Conservation (phyloP, 2,113 vertebrate species). For the Triplophysa dalaica region DNA sequence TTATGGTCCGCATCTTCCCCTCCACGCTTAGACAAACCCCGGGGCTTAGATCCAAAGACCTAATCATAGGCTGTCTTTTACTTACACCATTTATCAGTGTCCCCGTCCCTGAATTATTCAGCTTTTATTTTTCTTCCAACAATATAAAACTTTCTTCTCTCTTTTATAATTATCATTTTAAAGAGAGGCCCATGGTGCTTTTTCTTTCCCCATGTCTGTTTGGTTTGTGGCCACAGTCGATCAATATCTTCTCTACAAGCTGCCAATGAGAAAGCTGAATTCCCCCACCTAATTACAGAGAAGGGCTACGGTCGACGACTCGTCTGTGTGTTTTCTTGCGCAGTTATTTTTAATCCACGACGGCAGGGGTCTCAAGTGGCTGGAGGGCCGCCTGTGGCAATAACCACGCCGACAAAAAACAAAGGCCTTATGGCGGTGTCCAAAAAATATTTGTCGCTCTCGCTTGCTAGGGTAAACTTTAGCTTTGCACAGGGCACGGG, state of each 20-base stretch:
- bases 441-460: conserved; percentile 14
- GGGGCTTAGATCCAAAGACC: conserved; percentile 43
- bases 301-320: conserved; percentile 42
- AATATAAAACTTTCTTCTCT: conserved; percentile 35
- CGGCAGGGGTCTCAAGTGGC: conserved; percentile 29
- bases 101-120: conserved; percentile 44
- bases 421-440: conserved; percentile 59
- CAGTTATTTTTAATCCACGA: conserved; percentile 46
- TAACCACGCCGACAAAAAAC: conserved; percentile 66
- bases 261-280: conserved; percentile 48
- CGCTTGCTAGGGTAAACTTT: conserved; percentile 71
- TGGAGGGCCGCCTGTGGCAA: conserved; percentile 63
- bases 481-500: conserved; percentile 65
- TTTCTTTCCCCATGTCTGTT: conserved; percentile 25
- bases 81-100: conserved; percentile 33
- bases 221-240: conserved; percentile 46
- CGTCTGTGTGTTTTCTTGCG: conserved; percentile 42
- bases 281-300: conserved; percentile 52
- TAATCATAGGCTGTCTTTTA: conserved; percentile 33
- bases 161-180: conserved; percentile 46
- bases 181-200: conserved; percentile 10
- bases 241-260: conserved; percentile 47
- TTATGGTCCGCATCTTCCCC: conserved; percentile 45
- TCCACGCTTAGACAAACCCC: conserved; percentile 41
- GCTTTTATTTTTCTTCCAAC: conserved; percentile 18